Conservation (phyloP, 1,140 invertebrate species). For the Oedothorax gibbosus region DNA sequence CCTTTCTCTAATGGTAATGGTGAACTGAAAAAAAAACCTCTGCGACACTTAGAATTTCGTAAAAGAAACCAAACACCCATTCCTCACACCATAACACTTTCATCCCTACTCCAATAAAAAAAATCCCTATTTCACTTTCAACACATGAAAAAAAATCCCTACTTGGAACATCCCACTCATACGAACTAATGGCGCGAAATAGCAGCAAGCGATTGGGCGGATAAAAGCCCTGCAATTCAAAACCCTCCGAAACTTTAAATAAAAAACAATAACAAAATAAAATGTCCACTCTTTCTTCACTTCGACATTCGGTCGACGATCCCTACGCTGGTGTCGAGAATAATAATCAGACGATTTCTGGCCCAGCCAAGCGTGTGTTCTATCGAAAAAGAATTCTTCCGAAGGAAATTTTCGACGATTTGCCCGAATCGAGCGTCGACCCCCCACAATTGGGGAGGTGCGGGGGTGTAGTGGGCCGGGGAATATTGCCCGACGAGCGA, state of each 20-base stretch:
- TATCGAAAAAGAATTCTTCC: conserved; percentile 35
- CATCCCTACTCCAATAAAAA: conserved; percentile 4
- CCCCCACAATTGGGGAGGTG: conserved; percentile 20
- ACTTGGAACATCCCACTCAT: conserved; percentile 22
- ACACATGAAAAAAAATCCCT: conserved; percentile 24
- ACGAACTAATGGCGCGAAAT: conserved; percentile 52
- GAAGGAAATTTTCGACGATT: conserved; percentile 48
- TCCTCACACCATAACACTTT: conserved; percentile 18
- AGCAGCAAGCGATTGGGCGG: conserved; percentile 37
- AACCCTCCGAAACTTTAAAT: conserved; percentile 1
- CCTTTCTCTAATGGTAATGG: too few relatives aligned
- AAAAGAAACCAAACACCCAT: neutral
- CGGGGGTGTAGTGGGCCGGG: neutral
- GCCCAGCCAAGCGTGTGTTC: conserved; percentile 45
- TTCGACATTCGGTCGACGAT: conserved; percentile 25
- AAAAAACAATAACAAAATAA: conserved; percentile 28
- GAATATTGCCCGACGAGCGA: neutral
- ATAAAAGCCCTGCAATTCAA: conserved; percentile 28
- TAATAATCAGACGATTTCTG: conserved; percentile 22
- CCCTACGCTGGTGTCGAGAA: neutral
- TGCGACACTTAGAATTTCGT: neutral
- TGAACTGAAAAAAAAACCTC: too few relatives aligned
- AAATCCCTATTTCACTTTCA: conserved; percentile 25
- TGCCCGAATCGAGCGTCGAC: conserved; percentile 55
- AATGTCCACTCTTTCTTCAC: conserved; percentile 46